Conservation (phyloP, 2,888 invertebrate species). For the Drosophila birchii region DNA sequence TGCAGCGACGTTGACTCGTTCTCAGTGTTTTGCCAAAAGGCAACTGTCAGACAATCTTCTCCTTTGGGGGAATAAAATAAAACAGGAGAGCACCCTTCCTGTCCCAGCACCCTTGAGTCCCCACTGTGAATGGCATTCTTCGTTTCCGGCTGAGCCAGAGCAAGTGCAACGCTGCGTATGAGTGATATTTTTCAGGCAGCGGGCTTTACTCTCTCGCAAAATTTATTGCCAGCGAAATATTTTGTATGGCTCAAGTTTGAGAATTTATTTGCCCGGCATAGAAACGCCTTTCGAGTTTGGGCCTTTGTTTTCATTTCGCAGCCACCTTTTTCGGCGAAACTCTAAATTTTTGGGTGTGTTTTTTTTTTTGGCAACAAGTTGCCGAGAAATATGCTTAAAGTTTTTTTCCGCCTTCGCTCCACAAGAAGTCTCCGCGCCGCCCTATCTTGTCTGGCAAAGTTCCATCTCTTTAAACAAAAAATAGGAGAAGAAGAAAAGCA, state of each 20-base stretch:
- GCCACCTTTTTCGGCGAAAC: conserved; percentile 32
- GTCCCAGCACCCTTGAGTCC: conserved; percentile 6
- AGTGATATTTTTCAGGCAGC: conserved; percentile 69
- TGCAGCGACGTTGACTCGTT: conserved; percentile 56
- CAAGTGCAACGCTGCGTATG: conserved; percentile 75
- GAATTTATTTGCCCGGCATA: conserved; percentile 72
- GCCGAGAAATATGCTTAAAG: conserved; percentile 63
- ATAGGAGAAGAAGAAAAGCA: conserved; percentile 56
- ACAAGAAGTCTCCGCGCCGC: conserved; percentile 37
- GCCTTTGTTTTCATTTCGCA: conserved; percentile 36
- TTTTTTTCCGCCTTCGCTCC: conserved; percentile 41
- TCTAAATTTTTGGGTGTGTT: background rate
- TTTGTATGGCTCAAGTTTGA: conserved; percentile 67
- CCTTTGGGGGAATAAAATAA: conserved; percentile 9
- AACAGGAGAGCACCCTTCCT: conserved; percentile 3
- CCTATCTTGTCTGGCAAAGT: conserved; percentile 47
- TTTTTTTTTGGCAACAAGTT: conserved; percentile 74
- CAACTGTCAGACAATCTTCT: conserved; percentile 46
- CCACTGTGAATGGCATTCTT: conserved; percentile 63
- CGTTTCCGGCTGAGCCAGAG: conserved; percentile 50
- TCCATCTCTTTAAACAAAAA: conserved; percentile 40
- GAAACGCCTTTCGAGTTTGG: conserved; percentile 43
- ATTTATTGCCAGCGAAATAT: conserved; percentile 80
- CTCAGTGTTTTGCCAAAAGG: conserved; percentile 57
- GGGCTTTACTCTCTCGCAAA: conserved; percentile 43